phyloP scores from a whole-genome alignment of 2,888 invertebrate species.

The Agelastica alni region DNA sequence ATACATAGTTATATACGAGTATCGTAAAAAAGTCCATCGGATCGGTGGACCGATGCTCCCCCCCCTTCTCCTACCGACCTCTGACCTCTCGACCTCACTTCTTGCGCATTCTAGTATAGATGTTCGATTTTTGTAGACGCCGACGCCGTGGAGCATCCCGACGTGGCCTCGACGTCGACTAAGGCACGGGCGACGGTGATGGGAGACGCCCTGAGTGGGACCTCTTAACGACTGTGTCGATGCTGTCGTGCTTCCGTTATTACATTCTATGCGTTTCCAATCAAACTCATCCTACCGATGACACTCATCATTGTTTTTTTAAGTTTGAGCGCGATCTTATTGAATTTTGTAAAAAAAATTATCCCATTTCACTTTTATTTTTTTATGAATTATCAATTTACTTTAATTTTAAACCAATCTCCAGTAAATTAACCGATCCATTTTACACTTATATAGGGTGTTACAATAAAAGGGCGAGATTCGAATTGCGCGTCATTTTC shows the following conservation, averaged over 20 bases:
- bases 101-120: conserved; percentile 56
- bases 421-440: no score
- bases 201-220: conserved; percentile 34
- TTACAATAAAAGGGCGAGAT: no score
- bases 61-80: conserved; percentile 36
- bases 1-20: conserved; percentile 37
- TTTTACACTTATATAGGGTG: no score
- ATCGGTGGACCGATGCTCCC: conserved; percentile 41
- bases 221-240: conserved; percentile 30
- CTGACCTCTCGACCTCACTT: conserved; percentile 45
- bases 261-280: not conserved
- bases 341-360: no score
- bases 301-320: no score
- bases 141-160: conserved; percentile 46
- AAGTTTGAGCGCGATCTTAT: no score
- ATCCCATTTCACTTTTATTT: no score
- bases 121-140: conserved; percentile 57
- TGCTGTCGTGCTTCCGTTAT: conserved; percentile 12
- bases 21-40: conserved; percentile 55
- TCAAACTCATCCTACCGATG: no score
- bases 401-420: no score
- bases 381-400: no score
- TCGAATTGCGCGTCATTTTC: no score
- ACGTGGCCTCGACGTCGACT: conserved; percentile 23
- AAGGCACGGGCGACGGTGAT: conserved; percentile 25